A percentile compares a stretch with the other conserved stretches of the same genome.
phyloP scores from a whole-genome alignment of 2,113 vertebrate species.

The Rhizomys pruinosus region DNA sequence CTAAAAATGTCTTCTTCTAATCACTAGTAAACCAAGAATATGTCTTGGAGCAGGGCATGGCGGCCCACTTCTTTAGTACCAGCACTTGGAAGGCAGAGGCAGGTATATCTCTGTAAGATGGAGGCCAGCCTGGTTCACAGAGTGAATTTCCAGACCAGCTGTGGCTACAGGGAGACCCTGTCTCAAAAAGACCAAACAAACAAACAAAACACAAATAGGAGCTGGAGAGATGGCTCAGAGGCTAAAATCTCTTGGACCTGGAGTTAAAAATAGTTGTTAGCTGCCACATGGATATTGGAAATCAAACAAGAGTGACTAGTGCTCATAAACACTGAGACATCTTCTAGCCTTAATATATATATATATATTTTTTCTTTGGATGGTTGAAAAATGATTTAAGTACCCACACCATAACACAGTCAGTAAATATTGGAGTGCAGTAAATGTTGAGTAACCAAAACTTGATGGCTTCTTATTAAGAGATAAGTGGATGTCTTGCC shows the following conservation, averaged over 20 bases:
- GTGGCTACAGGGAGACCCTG: too few relatives aligned
- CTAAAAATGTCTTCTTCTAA: background rate
- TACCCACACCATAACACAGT: background rate
- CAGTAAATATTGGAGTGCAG: constrained; percentile 20
- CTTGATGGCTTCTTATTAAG: constrained; percentile 26
- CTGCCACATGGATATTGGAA: too few relatives aligned
- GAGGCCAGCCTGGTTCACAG: too few relatives aligned
- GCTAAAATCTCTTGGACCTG: too few relatives aligned
- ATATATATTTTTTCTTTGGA: constrained; percentile 34
- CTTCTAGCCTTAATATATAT: background rate
- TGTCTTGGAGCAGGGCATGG: background rate
- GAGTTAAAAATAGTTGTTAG: too few relatives aligned
- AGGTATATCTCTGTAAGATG: too few relatives aligned
- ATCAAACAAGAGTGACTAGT: background rate
- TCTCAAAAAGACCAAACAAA: too few relatives aligned
- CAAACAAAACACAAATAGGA: too few relatives aligned
- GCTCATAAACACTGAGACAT: background rate
- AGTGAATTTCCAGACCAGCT: too few relatives aligned
- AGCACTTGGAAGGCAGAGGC: too few relatives aligned
- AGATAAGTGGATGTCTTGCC: constrained; percentile 45
- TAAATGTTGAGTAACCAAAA: constrained; percentile 45
- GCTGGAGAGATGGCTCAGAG: too few relatives aligned
- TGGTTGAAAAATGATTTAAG: constrained; percentile 29
- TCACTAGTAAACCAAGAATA: background rate
- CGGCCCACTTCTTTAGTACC: too few relatives aligned